phyloP scores from a whole-genome alignment of 2,888 invertebrate species.

The Cheilosia variabilis region DNA sequence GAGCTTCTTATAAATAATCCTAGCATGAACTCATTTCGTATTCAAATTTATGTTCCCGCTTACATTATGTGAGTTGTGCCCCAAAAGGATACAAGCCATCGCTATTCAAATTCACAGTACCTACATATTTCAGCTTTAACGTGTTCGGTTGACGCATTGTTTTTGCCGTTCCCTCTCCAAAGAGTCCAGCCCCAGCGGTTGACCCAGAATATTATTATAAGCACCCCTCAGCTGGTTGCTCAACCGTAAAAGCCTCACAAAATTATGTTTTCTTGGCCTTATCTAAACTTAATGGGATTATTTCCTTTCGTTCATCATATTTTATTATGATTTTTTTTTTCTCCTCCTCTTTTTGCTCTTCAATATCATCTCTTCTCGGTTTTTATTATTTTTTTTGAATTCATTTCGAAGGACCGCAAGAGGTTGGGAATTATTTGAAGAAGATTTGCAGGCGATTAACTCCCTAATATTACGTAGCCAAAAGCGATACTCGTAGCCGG shows the following conservation, averaged over 20 bases:
- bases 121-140: background rate
- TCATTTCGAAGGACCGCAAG: conserved; percentile 1
- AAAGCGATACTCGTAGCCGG: conserved; percentile 4
- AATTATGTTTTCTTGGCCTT: conserved; percentile 59
- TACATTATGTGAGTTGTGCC: background rate
- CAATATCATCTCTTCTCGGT: conserved; percentile 11
- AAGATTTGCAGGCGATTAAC: conserved; percentile 62
- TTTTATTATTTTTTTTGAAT: conserved; percentile 1
- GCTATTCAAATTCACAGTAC: conserved; percentile 7
- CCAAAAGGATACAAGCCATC: background rate
- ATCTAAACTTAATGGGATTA: conserved; percentile 65
- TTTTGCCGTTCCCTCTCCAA: background rate
- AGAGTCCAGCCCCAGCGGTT: conserved; percentile 8
- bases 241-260: conserved; percentile 33
- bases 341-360: background rate
- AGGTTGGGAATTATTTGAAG: conserved; percentile 51
- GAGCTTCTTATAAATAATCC: background rate
- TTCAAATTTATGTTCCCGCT: background rate
- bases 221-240: conserved; percentile 22
- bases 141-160: conserved; percentile 24
- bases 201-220: conserved; percentile 13
- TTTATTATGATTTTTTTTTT: conserved; percentile 35
- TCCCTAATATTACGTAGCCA: conserved; percentile 41
- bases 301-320: conserved; percentile 60
- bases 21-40: background rate